These are phyloP conservation scores for Malurus splendens DNA, from an alignment of 2,797 vertebrate species.

Conservation along the genomic window DNA sequence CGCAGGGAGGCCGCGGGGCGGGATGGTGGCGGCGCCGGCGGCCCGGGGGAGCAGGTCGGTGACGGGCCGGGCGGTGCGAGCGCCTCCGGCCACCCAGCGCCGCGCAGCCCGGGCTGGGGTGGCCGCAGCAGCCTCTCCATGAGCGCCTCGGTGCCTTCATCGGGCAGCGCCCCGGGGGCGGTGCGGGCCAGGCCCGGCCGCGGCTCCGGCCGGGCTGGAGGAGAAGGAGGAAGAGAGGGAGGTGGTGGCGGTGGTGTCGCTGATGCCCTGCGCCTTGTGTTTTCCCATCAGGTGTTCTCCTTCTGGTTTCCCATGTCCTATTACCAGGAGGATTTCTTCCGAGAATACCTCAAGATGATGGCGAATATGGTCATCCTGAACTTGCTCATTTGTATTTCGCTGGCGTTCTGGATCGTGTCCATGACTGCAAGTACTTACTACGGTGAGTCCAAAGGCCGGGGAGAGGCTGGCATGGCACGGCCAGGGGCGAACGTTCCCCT, in stretches of 20 bases:
- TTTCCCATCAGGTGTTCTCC: slow-evolving; percentile 28
- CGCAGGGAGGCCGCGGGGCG: neutral
- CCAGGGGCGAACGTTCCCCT: neutral
- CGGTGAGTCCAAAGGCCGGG: slow-evolving; percentile 73
- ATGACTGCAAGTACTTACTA: slow-evolving; percentile 84
- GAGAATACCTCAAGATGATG: slow-evolving; percentile 87
- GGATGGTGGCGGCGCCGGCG: neutral
- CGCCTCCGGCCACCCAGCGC: rapidly evolving
- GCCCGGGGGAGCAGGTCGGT: neutral
- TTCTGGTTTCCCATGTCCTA: slow-evolving; percentile 53
- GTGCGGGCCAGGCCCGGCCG: neutral
- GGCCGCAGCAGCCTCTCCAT: neutral
- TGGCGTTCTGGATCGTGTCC: slow-evolving; percentile 91
- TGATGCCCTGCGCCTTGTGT: neutral
- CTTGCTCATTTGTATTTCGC: slow-evolving; percentile 83
- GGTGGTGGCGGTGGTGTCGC: neutral
- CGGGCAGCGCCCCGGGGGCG: neutral
- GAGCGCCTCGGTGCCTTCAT: neutral
- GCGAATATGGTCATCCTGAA: slow-evolving; percentile 86
- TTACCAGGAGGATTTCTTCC: slow-evolving; percentile 61
- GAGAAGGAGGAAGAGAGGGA: no score
- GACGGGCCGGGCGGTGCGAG: neutral
- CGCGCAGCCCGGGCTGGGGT: neutral
- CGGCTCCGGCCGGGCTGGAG: neutral
- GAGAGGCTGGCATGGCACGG: neutral